Conservation (phyloP, 2,888 invertebrate genomes). For the Philereme vetulata region DNA sequence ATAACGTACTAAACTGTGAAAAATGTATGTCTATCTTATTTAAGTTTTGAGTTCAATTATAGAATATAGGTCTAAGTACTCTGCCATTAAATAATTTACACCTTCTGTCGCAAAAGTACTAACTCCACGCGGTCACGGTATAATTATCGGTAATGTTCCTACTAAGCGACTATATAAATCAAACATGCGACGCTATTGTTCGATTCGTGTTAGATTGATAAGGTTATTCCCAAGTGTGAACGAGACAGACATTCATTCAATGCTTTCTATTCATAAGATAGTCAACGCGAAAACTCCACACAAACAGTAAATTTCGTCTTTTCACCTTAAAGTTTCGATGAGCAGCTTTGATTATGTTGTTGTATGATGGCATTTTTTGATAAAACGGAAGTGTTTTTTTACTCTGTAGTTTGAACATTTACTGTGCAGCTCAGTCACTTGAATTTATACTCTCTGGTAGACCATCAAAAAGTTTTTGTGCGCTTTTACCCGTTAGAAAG, state of each 20-base stretch:
- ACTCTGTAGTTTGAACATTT: conserved; percentile 46
- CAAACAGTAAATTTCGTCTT: conserved; percentile 17
- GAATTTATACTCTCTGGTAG: conserved; percentile 48
- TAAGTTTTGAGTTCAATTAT: too few species aligned
- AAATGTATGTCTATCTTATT: too few species aligned
- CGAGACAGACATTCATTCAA: conserved; percentile 77
- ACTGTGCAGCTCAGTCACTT: conserved; percentile 39
- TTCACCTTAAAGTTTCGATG: neutral
- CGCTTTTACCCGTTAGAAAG: conserved; percentile 67
- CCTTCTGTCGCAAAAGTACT: conserved; percentile 55
- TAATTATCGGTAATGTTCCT: conserved; percentile 83
- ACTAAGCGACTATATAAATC: conserved; percentile 84
- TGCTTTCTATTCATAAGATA: conserved; percentile 76
- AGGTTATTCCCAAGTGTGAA: conserved; percentile 81
- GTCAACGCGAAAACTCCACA: conserved; percentile 56
- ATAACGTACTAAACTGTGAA: too few species aligned
- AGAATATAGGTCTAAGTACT: too few species aligned
- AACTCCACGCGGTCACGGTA: conserved; percentile 65
- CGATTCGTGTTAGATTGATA: conserved; percentile 83
- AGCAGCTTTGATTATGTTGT: neutral
- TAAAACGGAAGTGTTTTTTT: conserved; percentile 4
- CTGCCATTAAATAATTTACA: neutral
- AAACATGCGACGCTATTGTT: conserved; percentile 83
- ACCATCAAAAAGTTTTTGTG: conserved; percentile 71
- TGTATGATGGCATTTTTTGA: too few species aligned